These are phyloP conservation scores for Gandaritis pyraliata DNA, from an alignment of 2,888 invertebrate species.

Conservation along the genomic window DNA sequence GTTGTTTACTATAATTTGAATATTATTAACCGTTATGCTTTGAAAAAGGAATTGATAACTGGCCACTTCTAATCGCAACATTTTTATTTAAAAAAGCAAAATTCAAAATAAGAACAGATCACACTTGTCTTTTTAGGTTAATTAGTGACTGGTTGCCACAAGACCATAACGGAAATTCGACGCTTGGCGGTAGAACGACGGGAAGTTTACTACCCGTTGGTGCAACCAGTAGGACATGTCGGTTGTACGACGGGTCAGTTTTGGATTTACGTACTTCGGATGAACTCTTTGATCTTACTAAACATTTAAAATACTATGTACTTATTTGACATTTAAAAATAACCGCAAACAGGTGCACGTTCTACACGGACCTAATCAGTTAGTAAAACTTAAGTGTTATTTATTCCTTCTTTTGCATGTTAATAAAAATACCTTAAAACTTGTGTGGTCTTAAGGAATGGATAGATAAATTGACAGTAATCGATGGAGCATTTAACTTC, in stretches of 20 bases:
- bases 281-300: slow-evolving; percentile 13
- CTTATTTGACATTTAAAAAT: slow-evolving; percentile 54
- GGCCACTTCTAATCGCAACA: neutral
- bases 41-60: slow-evolving; percentile 1
- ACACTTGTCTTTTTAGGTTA: too few species aligned
- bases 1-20: slow-evolving; percentile 11
- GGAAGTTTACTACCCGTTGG: too few species aligned
- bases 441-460: slow-evolving; percentile 53
- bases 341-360: slow-evolving; percentile 50
- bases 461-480: slow-evolving; percentile 29
- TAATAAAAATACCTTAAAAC: slow-evolving; percentile 26
- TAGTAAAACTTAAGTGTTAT: slow-evolving; percentile 34
- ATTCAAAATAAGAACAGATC: neutral
- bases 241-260: too few species aligned
- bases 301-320: slow-evolving; percentile 41
- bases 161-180: too few species aligned
- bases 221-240: too few species aligned
- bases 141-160: too few species aligned
- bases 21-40: slow-evolving; percentile 15
- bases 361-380: slow-evolving; percentile 43
- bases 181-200: too few species aligned
- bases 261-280: too few species aligned
- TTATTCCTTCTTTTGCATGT: slow-evolving; percentile 42
- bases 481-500: slow-evolving; percentile 12
- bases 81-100: neutral